phyloP scores from a whole-genome alignment of 2,113 vertebrate species.

The Pycnonotus jocosus region DNA sequence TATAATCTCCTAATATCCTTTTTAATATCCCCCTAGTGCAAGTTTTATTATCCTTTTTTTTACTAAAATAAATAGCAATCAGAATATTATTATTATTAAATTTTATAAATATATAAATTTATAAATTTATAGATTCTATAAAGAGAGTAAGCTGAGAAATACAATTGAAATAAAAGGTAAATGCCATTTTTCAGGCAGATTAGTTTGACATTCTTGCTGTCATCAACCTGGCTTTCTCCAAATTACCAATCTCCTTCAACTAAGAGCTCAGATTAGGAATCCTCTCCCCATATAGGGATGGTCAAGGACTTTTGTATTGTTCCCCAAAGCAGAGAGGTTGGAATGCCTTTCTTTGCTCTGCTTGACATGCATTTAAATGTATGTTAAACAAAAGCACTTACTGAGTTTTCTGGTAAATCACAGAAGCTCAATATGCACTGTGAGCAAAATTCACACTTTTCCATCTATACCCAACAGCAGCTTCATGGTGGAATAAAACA shows the following conservation, averaged over 20 bases:
- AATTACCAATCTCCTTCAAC: background rate
- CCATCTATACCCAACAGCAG: background rate
- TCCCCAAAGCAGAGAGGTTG: background rate
- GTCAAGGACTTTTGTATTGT: background rate
- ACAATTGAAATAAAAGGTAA: background rate
- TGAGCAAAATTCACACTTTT: background rate
- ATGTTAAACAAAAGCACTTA: background rate
- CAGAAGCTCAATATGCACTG: background rate
- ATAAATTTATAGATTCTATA: background rate
- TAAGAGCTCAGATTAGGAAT: background rate
- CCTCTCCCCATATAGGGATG: background rate
- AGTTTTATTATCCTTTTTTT: background rate
- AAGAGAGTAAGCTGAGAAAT: background rate
- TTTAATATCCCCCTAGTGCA: constrained; percentile 11
- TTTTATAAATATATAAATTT: background rate
- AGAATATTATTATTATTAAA: background rate
- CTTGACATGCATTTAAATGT: background rate
- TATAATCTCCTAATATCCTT: constrained; percentile 1
- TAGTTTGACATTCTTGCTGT: background rate
- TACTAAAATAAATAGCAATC: background rate
- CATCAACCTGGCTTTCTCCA: background rate
- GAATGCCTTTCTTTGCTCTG: background rate
- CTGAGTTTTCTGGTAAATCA: background rate
- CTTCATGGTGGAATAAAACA: background rate
- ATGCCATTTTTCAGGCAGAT: background rate